Base-by-base conservation (phyloP, 2,888 invertebrate species). In the Watsonalla binaria region DNA sequence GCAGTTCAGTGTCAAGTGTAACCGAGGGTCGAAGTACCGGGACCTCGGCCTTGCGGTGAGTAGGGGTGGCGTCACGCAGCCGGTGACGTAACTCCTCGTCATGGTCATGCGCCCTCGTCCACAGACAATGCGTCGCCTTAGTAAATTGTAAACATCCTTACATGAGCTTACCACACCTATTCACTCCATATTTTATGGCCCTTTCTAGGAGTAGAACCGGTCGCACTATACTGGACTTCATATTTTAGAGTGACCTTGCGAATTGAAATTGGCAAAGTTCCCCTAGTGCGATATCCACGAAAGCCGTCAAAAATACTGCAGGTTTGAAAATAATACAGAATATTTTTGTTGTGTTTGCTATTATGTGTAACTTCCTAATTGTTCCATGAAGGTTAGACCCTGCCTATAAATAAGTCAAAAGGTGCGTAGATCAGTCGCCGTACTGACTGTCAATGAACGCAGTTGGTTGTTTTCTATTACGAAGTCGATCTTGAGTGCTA, bases 1-100 rank as follows among this genome's bases (percentile, higher is more conserved):
- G 65, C 66, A 71, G 66, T 53, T 57, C 78, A 85, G 84, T 82
- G 84, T 84, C 84, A 84, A 84, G 83, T 75, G 68, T 76, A 72
- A 59, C 57, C 60, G 72, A 74, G 78, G 80, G 76, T 76, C 75
- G 74, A 61, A 66, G 68, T 63, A 61, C 63, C 59, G 59, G 69
- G 74, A 68, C 78, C 80, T 80, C 82, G 82, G 78, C 84, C 84
- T 79, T 77, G 74, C 66, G 65, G 72, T 78, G 76, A 72, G 78
- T 78, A 69, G 76, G 69, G 65, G 72, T 63, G 69, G 72, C 77
- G 81, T 80, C 79, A 84, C 83, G 80, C 76, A 72, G 69, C 46
- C 55, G 55, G 58, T 86, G 82, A 87, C 84, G 86, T 86, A 86
- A 86, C 61, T 54, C 54, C 66, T 67, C 64, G 66, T 60, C 65